These are phyloP conservation scores for Ypsolopha scabrella DNA, from an alignment of 2,888 invertebrate species.

Conservation along the genomic window DNA sequence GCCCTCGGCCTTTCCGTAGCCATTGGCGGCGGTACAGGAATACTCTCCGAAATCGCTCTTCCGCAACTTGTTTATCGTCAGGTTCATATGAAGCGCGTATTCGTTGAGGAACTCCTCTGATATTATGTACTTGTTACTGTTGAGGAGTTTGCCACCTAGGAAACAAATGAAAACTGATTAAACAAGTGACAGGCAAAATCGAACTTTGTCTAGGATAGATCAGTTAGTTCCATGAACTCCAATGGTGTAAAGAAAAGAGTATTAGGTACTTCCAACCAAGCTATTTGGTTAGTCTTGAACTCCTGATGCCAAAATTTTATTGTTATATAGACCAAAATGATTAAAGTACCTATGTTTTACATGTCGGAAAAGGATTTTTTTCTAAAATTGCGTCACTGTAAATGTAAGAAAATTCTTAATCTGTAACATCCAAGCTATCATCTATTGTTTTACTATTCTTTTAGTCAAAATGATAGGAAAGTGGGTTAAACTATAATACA, in stretches of 20 bases:
- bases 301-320: not conserved
- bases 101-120: constrained; percentile 79
- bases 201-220: not conserved
- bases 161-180: constrained; percentile 5
- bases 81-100: constrained; percentile 83
- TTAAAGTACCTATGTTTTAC: too few species aligned
- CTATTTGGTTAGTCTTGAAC: not conserved
- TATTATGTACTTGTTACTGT: constrained; percentile 81
- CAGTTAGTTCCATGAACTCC: not conserved
- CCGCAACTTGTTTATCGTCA: constrained; percentile 81
- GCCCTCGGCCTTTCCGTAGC: constrained; percentile 83
- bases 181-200: not conserved
- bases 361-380: too few species aligned
- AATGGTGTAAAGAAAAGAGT: not conserved
- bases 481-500: not conserved
- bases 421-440: too few species aligned
- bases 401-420: too few species aligned
- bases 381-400: too few species aligned
- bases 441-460: too few species aligned
- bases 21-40: constrained; percentile 82
- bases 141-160: constrained; percentile 79
- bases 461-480: too few species aligned
- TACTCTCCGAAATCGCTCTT: constrained; percentile 84
- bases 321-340: too few species aligned
- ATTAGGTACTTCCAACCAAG: not conserved